These are phyloP conservation scores for Synanthedon vespiformis DNA, from an alignment of 2,888 invertebrate species.

Conservation along the genomic window DNA sequence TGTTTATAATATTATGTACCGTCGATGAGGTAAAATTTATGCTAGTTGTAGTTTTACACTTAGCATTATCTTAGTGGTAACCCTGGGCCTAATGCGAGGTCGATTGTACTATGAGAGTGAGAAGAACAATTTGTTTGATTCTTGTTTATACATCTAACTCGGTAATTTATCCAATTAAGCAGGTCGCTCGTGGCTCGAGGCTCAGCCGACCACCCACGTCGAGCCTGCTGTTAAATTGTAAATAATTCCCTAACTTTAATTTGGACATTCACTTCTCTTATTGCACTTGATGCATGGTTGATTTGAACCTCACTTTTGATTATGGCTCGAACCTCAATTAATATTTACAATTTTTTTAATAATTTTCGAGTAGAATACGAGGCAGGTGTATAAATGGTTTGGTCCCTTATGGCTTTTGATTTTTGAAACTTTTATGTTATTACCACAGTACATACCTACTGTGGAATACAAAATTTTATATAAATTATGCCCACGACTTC, in stretches of 20 bases:
- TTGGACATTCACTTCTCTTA: slow-evolving; percentile 23
- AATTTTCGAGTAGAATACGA: too few relatives aligned
- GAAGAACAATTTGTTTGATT: slow-evolving; percentile 54
- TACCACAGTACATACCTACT: too few relatives aligned
- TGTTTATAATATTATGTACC: too few relatives aligned
- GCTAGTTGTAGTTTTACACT: too few relatives aligned
- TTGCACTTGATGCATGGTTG: slow-evolving; percentile 17
- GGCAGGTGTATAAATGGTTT: too few relatives aligned
- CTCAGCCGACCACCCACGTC: slow-evolving; percentile 52
- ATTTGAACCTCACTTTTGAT: neutral
- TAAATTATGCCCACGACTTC: too few relatives aligned
- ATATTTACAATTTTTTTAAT: too few relatives aligned
- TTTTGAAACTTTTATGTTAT: too few relatives aligned
- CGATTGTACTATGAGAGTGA: neutral
- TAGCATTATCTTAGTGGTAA: too few relatives aligned
- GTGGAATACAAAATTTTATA: too few relatives aligned
- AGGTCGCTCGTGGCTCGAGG: slow-evolving; percentile 25
- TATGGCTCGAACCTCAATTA: slow-evolving; percentile 1
- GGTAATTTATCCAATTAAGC: slow-evolving; percentile 66
- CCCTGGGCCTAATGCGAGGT: neutral
- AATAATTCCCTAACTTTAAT: slow-evolving; percentile 58
- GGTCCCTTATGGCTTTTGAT: too few relatives aligned
- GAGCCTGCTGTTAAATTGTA: slow-evolving; percentile 61
- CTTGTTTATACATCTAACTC: slow-evolving; percentile 62
- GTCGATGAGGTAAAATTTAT: too few relatives aligned